Evolutionary conservation across 1,140 invertebrate genomes (phyloP).

Genomic region (Drosophila ambigua): DNA sequence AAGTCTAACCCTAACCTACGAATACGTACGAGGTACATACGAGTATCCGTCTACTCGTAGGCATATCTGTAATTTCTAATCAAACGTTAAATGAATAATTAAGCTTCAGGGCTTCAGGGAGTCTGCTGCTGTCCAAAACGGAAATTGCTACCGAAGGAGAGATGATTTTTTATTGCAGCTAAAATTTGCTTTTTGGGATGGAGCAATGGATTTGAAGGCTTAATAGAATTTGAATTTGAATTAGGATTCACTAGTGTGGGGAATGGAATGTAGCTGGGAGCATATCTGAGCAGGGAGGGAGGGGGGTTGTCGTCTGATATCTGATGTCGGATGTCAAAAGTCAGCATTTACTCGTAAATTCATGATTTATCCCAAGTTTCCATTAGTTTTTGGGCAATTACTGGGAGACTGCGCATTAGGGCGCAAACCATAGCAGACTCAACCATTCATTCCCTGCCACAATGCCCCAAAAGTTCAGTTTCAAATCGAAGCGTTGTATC

Average conservation of each 20-base stretch:
- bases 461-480: background rate
- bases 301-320: too few species aligned
- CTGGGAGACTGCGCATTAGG: background rate
- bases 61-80: slow-evolving; percentile 50
- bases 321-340: background rate
- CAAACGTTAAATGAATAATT: slow-evolving; percentile 55
- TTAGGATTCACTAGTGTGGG: slow-evolving; percentile 10
- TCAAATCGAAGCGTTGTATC: background rate
- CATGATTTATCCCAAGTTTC: background rate
- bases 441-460: background rate
- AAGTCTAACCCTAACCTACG: background rate
- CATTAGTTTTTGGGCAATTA: slow-evolving; percentile 7
- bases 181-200: slow-evolving; percentile 11
- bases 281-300: too few species aligned
- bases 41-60: background rate
- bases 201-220: slow-evolving; percentile 6
- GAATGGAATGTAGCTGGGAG: background rate
- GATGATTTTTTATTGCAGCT: too few species aligned
- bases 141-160: slow-evolving; percentile 17
- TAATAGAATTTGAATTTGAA: slow-evolving; percentile 28
- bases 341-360: background rate
- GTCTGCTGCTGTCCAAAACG: slow-evolving; percentile 11
- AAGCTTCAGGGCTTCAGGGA: slow-evolving; percentile 23
- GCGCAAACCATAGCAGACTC: background rate
- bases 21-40: background rate